Conservation (phyloP, 2,113 vertebrate genomes). For the Conger conger region DNA sequence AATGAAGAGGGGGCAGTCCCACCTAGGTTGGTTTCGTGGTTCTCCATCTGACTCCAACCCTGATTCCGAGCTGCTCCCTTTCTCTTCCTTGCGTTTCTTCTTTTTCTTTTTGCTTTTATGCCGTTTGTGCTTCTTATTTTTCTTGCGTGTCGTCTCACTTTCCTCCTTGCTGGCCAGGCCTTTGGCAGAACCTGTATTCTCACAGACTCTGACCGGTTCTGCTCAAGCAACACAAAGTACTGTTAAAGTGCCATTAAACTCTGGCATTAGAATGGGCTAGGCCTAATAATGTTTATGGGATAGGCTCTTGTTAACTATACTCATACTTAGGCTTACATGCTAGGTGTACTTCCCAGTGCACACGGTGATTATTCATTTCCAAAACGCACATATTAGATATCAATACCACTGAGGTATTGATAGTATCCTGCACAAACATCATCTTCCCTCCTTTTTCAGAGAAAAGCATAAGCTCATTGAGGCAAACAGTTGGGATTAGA, state of each 20-base stretch:
- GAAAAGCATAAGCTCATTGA: neutral
- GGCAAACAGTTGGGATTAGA: neutral
- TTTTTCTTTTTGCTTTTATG: constrained; percentile 98
- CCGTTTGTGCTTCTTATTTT: constrained; percentile 94
- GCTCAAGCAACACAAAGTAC: neutral
- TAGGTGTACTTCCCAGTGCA: neutral
- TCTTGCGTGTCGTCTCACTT: constrained; percentile 82
- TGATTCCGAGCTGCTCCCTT: constrained; percentile 78
- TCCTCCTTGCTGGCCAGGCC: constrained; percentile 70
- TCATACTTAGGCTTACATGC: neutral
- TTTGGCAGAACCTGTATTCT: constrained; percentile 53
- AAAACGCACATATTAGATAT: neutral
- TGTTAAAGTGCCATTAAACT: neutral
- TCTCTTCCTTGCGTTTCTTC: constrained; percentile 90
- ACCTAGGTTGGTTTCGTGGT: constrained; percentile 73
- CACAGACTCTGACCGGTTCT: constrained; percentile 63
- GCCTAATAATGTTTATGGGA: neutral
- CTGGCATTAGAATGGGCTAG: neutral
- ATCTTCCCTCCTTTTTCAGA: neutral
- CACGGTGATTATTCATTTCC: neutral
- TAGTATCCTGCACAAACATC: neutral
- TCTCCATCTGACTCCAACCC: constrained; percentile 73
- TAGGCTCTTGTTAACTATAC: neutral
- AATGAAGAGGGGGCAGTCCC: constrained; percentile 6
- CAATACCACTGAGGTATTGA: neutral